Conservation (phyloP, 2,888 invertebrate genomes). For the Leptinotarsa haldemani region DNA sequence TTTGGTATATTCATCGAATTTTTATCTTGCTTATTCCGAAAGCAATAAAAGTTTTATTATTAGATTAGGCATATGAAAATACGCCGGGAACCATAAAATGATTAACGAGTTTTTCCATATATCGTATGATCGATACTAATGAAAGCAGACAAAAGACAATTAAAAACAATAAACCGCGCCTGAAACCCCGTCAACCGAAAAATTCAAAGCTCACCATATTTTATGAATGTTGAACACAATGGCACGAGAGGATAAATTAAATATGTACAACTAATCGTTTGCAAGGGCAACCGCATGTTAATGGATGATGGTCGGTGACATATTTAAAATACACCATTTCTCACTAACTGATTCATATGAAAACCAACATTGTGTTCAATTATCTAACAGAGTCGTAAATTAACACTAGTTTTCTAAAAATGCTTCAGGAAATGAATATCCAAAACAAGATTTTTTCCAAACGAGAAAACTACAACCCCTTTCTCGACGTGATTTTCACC, state of each 20-base stretch:
- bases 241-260: not conserved
- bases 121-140: conserved; percentile 4
- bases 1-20: conserved; percentile 2
- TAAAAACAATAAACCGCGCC: conserved; percentile 8
- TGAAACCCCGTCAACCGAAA: not conserved
- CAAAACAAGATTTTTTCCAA: no score
- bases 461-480: no score
- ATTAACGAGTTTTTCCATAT: conserved; percentile 2
- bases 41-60: conserved; percentile 16
- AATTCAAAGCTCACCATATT: not conserved
- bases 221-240: not conserved
- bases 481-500: no score
- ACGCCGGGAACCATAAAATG: not conserved
- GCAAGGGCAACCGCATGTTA: not conserved
- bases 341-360: no score
- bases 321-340: not conserved
- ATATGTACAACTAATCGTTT: not conserved
- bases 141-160: not conserved
- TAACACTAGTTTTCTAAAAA: no score
- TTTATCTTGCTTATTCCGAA: not conserved
- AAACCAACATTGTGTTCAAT: no score
- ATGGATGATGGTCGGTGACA: not conserved
- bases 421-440: no score
- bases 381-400: no score
- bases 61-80: conserved; percentile 9